These are phyloP conservation scores for Caenorhabditis doughertyi DNA, from an alignment of 2,888 invertebrate species.

Conservation along the genomic window DNA sequence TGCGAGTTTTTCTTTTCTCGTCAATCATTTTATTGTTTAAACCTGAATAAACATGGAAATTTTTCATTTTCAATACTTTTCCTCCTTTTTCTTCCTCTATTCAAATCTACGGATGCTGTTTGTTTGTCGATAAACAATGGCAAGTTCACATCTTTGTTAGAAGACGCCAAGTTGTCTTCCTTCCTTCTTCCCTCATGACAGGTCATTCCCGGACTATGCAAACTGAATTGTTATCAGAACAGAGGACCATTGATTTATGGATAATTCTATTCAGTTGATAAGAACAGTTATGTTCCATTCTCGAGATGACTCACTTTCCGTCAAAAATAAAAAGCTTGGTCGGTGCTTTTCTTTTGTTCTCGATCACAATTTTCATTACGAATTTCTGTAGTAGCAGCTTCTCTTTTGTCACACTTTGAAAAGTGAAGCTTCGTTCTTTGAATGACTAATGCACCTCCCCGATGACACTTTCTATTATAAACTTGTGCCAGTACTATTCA, in stretches of 20 bases:
- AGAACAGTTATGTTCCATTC: neutral
- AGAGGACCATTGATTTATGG: conserved; percentile 49
- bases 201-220: conserved; percentile 38
- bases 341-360: conserved; percentile 3
- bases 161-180: conserved; percentile 1
- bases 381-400: conserved; percentile 20
- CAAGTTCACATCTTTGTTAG: conserved; percentile 45
- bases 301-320: neutral
- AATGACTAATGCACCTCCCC: conserved; percentile 2
- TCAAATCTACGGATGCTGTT: conserved; percentile 45
- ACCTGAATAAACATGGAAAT: conserved; percentile 37
- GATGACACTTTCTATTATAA: neutral
- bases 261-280: conserved; percentile 21
- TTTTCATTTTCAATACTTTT: conserved; percentile 1
- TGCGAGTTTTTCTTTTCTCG: conserved; percentile 38
- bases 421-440: neutral
- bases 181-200: conserved; percentile 37
- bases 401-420: neutral
- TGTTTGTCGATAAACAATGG: conserved; percentile 52
- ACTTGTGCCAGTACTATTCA: no score
- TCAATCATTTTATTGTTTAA: conserved; percentile 22
- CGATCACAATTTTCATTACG: neutral
- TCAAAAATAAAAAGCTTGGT: neutral
- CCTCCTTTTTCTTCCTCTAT: conserved; percentile 19
- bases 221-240: conserved; percentile 26